Evolutionary conservation across 2,888 invertebrate genomes (phyloP).

Genomic region (Margaritifera margaritifera): DNA sequence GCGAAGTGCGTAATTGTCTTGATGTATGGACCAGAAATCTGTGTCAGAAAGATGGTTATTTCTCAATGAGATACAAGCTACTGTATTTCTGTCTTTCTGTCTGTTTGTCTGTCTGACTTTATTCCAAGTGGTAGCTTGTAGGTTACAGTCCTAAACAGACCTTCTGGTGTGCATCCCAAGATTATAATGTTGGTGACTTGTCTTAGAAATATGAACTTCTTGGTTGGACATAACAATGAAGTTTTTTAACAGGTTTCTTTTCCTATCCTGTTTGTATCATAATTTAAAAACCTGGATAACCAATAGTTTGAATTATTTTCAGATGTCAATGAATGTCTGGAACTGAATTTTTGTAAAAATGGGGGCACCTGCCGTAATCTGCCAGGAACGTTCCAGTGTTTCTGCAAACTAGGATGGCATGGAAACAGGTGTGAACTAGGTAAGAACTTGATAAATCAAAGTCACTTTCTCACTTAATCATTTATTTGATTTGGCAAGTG

Average conservation of each 20-base stretch:
- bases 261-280: too few relatives aligned
- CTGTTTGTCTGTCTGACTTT: background rate
- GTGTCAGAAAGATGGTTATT: conserved; percentile 35
- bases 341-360: conserved; percentile 39
- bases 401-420: conserved; percentile 32
- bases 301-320: background rate
- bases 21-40: conserved; percentile 39
- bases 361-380: conserved; percentile 38
- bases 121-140: background rate
- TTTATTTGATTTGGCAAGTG: conserved; percentile 2
- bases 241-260: too few relatives aligned
- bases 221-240: too few relatives aligned
- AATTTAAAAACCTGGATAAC: too few relatives aligned
- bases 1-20: conserved; percentile 36
- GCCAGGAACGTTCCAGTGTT: conserved; percentile 32
- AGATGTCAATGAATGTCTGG: conserved; percentile 44
- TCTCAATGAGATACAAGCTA: background rate
- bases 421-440: conserved; percentile 34
- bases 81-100: background rate
- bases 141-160: background rate
- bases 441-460: background rate
- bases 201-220: too few relatives aligned
- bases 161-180: too few relatives aligned
- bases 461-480: too few relatives aligned
- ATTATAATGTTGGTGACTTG: too few relatives aligned